Evolutionary conservation across 1,140 invertebrate genomes (phyloP).

Genomic region (Heterodera carotae): DNA sequence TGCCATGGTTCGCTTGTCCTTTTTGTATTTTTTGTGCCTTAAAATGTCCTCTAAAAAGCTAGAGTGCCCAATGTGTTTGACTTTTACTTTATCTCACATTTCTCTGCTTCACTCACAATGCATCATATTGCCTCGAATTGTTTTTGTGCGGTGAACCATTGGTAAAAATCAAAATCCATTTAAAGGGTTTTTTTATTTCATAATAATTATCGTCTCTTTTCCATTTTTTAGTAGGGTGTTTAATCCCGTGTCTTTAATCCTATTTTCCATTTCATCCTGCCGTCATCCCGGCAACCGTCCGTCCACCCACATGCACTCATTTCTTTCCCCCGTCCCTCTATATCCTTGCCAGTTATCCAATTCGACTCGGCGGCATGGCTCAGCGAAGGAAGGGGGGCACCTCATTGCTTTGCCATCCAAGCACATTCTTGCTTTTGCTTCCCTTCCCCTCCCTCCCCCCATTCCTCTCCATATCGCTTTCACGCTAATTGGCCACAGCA

Average conservation of each 20-base stretch:
- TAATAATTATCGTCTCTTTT: background rate
- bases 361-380: background rate
- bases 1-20: background rate
- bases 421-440: background rate
- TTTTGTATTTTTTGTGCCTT: background rate
- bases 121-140: background rate
- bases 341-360: background rate
- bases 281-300: background rate
- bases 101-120: background rate
- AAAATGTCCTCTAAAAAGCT: too few relatives aligned
- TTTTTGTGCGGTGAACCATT: background rate
- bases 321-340: background rate
- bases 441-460: background rate
- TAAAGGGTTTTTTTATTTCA: background rate
- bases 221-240: background rate
- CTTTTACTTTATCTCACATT: background rate
- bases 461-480: background rate
- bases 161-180: background rate
- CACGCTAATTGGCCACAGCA: constrained; percentile 4
- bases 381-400: background rate
- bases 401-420: background rate
- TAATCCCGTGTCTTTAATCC: too few relatives aligned
- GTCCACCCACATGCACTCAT: background rate
- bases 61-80: background rate
- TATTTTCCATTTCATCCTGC: background rate